These are phyloP conservation scores for Coregonus suidteri DNA, from an alignment of 2,797 vertebrate genomes.

Conservation along the genomic window DNA sequence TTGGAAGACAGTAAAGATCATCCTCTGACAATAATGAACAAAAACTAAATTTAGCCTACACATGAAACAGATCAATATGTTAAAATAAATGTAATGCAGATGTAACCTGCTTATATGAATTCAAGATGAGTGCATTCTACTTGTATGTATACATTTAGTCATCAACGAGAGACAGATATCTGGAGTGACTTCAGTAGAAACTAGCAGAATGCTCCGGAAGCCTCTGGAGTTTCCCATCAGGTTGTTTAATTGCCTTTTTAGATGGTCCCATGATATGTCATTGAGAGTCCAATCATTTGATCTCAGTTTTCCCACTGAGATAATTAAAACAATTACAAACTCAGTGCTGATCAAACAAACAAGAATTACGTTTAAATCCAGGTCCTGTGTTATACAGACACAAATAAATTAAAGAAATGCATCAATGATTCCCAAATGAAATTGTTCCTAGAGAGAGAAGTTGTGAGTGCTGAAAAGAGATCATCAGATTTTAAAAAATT, in stretches of 20 bases:
- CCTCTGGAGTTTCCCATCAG: constrained; percentile 29
- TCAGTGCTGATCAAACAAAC: constrained; percentile 30
- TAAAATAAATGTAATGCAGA: not conserved
- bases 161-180: not conserved
- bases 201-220: constrained; percentile 13
- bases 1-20: not conserved
- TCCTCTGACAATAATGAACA: not conserved
- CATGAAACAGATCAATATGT: not conserved
- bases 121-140: not conserved
- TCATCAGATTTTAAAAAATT: not conserved
- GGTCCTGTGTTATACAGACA: not conserved
- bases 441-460: constrained; percentile 12
- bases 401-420: not conserved
- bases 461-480: not conserved
- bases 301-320: constrained; percentile 24
- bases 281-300: constrained; percentile 27
- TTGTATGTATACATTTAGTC: not conserved
- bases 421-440: not conserved
- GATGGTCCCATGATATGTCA: constrained; percentile 23
- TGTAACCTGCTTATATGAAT: not conserved
- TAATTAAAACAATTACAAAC: constrained; percentile 33
- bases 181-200: not conserved
- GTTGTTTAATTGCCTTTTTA: constrained; percentile 41
- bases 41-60: not conserved
- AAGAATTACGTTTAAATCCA: not conserved